phyloP scores from a whole-genome alignment of 2,113 vertebrate species.

The Spea bombifrons region DNA sequence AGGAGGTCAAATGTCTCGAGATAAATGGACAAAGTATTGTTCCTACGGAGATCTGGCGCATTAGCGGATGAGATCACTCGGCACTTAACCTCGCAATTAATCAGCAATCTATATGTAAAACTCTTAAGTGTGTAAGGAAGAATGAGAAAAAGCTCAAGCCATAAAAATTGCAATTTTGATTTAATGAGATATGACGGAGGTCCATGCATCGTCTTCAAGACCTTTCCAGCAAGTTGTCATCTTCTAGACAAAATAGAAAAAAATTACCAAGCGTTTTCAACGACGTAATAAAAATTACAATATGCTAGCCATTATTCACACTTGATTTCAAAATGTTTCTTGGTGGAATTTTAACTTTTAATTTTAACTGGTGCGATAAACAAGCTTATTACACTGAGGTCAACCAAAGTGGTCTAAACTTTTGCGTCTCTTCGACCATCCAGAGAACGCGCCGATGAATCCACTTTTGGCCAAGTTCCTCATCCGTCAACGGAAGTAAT shows the following conservation, averaged over 20 bases:
- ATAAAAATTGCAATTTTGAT: background rate
- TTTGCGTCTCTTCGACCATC: no score
- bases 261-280: no score
- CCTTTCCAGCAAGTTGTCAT: background rate
- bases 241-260: background rate
- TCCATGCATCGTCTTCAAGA: background rate
- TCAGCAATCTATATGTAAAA: constrained; percentile 32
- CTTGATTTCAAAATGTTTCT: no score
- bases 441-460: no score
- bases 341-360: no score
- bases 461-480: no score
- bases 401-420: no score
- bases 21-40: background rate
- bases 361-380: no score
- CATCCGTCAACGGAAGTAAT: no score
- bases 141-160: background rate
- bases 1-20: background rate
- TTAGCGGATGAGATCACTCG: constrained; percentile 16
- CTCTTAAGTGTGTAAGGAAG: background rate
- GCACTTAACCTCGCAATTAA: constrained; percentile 8
- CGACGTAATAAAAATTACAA: no score
- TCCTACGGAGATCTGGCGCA: background rate
- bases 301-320: no score
- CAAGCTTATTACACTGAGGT: no score
- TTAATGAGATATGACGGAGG: background rate